phyloP scores from a whole-genome alignment of 2,888 invertebrate genomes.

The Synergus laeviventris region DNA sequence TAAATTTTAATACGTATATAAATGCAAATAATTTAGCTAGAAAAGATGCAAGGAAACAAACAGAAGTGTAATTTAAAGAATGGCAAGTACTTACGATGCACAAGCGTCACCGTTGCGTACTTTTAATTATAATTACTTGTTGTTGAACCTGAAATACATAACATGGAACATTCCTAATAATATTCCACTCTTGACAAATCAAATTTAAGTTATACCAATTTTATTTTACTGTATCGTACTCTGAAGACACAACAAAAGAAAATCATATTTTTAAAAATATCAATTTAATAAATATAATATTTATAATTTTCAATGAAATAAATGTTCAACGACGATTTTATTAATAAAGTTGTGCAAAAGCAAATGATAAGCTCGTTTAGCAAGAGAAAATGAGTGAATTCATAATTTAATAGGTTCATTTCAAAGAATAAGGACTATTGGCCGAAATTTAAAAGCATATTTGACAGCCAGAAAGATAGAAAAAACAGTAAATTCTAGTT shows the following conservation, averaged over 20 bases:
- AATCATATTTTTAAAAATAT: neutral
- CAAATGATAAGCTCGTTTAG: constrained; percentile 6
- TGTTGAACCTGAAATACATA: constrained; percentile 74
- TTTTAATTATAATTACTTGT: constrained; percentile 71
- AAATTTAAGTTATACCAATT: neutral
- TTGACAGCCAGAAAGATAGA: neutral
- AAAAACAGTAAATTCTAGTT: neutral
- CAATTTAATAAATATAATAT: neutral
- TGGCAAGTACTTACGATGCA: constrained; percentile 73
- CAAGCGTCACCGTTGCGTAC: constrained; percentile 71
- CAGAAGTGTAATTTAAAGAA: constrained; percentile 56
- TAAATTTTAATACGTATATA: constrained; percentile 7
- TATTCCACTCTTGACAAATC: constrained; percentile 21
- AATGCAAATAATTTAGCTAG: constrained; percentile 25
- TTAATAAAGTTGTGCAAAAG: constrained; percentile 11
- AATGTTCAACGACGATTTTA: neutral
- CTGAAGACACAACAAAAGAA: neutral
- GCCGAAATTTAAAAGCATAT: neutral
- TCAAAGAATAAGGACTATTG: neutral
- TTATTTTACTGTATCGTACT: neutral
- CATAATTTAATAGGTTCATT: neutral
- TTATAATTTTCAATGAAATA: neutral
- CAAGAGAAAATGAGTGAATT: constrained; percentile 30
- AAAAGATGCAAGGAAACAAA: constrained; percentile 45
- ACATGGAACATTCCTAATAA: constrained; percentile 64